phyloP scores from a whole-genome alignment of 1,140 invertebrate genomes.

The Pollicipes pollicipes region DNA sequence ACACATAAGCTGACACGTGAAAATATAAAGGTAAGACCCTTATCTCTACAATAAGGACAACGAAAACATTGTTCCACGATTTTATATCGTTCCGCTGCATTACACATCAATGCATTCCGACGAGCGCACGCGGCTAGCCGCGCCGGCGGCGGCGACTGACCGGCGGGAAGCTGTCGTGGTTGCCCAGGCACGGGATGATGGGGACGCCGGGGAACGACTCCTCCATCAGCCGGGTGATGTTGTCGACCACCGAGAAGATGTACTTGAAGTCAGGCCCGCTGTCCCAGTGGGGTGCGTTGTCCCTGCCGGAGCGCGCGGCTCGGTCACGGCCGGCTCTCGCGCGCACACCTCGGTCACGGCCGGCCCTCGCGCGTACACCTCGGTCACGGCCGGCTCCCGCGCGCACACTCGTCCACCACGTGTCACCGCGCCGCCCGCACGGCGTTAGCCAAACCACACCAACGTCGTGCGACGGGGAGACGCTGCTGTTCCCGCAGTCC shows the following conservation, averaged over 20 bases:
- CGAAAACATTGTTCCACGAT: background rate
- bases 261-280: conserved; percentile 21
- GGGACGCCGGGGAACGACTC: conserved; percentile 23
- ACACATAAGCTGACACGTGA: background rate
- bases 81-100: background rate
- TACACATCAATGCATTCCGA: background rate
- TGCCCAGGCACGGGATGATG: conserved; percentile 28
- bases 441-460: too few species aligned
- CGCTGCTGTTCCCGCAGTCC: too few species aligned
- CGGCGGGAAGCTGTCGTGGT: conserved; percentile 28
- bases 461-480: too few species aligned
- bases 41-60: background rate
- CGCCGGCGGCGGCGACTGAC: conserved; percentile 9
- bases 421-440: too few species aligned
- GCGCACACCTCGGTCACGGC: too few species aligned
- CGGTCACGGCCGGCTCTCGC: background rate
- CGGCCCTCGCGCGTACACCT: too few species aligned
- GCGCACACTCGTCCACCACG: too few species aligned
- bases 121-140: background rate
- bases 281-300: conserved; percentile 26
- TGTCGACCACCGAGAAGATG: conserved; percentile 21
- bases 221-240: conserved; percentile 23
- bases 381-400: background rate
- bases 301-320: conserved; percentile 19
- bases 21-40: background rate